Percentiles rank a stretch among this genome's conserved stretches.
Conservation (phyloP, 2,113 vertebrate species). For the Eudyptes chrysolophus region DNA sequence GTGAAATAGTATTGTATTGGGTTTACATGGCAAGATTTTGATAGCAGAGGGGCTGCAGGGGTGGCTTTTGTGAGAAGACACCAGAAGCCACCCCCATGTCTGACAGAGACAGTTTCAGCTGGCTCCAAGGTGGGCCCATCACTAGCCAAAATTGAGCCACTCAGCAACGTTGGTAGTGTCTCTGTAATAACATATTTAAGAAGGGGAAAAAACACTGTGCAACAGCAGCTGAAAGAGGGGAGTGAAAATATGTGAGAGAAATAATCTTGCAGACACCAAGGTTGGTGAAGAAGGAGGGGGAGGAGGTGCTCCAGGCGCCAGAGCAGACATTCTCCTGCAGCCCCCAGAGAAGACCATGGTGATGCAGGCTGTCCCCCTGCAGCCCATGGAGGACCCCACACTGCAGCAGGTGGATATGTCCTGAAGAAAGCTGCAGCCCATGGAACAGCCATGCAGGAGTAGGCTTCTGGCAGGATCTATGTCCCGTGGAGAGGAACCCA, state of each 20-base stretch:
- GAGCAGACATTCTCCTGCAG: not conserved
- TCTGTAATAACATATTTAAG: not conserved
- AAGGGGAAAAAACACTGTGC: rapidly evolving
- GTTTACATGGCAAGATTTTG: not conserved
- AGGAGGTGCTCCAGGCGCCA: rapidly evolving
- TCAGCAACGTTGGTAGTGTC: not conserved
- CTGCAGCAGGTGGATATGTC: not conserved
- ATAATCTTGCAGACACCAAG: not conserved
- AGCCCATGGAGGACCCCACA: not conserved
- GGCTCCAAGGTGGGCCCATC: rapidly evolving
- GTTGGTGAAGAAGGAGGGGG: not conserved
- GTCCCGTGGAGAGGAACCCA: not conserved
- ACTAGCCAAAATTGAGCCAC: not conserved
- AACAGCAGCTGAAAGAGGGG: not conserved
- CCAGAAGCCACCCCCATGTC: not conserved
- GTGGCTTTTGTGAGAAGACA: not conserved
- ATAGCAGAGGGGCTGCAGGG: not conserved
- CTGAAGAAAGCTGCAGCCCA: not conserved
- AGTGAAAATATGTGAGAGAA: not conserved
- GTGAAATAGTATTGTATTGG: not conserved
- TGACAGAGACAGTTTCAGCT: not conserved
- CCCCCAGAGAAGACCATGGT: not conserved
- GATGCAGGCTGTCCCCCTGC: not conserved
- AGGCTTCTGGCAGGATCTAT: not conserved
- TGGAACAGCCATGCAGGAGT: not conserved